These are phyloP conservation scores for Lathronympha strigana DNA, from an alignment of 2,888 invertebrate genomes.

Conservation along the genomic window DNA sequence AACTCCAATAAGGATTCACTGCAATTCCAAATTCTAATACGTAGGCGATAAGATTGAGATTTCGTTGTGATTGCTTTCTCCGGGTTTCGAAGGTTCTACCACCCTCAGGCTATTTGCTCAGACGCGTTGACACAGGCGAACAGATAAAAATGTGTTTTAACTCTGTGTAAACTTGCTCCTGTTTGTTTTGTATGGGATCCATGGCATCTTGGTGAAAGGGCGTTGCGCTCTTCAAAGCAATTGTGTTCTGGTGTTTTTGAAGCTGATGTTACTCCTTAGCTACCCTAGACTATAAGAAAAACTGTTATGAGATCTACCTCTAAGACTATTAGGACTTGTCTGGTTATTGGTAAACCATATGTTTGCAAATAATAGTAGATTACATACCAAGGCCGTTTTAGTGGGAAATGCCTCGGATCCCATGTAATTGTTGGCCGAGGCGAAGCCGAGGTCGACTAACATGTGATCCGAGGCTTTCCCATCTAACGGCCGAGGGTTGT, in stretches of 20 bases:
- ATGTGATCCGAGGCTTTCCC: too few relatives aligned
- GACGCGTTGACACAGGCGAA: conserved; percentile 70
- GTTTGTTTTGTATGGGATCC: conserved; percentile 46
- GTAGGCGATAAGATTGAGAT: conserved; percentile 13
- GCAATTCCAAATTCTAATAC: conserved; percentile 6
- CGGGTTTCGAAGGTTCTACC: conserved; percentile 43
- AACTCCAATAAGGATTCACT: background rate
- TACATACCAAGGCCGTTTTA: too few relatives aligned
- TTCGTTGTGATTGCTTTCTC: background rate
- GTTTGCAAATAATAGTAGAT: too few relatives aligned
- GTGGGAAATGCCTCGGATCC: too few relatives aligned
- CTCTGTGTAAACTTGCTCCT: conserved; percentile 71
- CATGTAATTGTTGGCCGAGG: too few relatives aligned
- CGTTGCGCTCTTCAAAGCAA: conserved; percentile 32
- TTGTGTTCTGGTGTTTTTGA: conserved; percentile 2
- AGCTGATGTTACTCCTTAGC: background rate
- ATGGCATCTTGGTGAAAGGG: conserved; percentile 32
- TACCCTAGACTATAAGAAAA: background rate
- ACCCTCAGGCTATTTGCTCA: conserved; percentile 72
- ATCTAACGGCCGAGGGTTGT: too few relatives aligned
- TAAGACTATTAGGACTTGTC: too few relatives aligned
- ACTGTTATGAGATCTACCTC: too few relatives aligned
- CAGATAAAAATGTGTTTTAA: conserved; percentile 79
- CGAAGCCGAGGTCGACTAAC: too few relatives aligned
- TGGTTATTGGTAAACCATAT: too few relatives aligned